phyloP scores from a whole-genome alignment of 2,888 invertebrate species.

The Amblyjoppa fuscipennis region DNA sequence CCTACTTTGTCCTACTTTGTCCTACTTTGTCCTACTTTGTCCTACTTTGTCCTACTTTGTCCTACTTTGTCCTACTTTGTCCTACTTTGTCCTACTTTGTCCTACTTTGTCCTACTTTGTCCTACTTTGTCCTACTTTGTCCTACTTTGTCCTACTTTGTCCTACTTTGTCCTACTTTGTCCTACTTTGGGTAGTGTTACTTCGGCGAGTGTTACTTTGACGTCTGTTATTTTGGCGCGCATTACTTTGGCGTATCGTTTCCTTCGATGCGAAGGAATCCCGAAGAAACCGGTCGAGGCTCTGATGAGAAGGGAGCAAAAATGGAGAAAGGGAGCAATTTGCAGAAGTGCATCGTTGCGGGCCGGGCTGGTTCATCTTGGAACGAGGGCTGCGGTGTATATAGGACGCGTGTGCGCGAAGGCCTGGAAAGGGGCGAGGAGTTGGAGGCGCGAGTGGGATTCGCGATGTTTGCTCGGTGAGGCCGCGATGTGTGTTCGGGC shows the following conservation, averaged over 20 bases:
- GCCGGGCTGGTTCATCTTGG: conserved; percentile 41
- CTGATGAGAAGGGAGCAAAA: conserved; percentile 38
- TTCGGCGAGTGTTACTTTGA: too few species aligned
- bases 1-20: too few species aligned
- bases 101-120: too few species aligned
- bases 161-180: too few species aligned
- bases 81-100: too few species aligned
- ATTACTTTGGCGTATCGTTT: too few species aligned
- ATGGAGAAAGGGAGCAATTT: conserved; percentile 74
- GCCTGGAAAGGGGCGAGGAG: not conserved
- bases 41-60: too few species aligned
- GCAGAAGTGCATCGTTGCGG: conserved; percentile 73
- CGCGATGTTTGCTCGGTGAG: not conserved
- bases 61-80: too few species aligned
- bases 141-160: too few species aligned
- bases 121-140: too few species aligned
- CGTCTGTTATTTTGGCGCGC: not conserved
- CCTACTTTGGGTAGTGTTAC: too few species aligned
- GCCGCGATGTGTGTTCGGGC: conserved; percentile 47
- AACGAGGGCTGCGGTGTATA: conserved; percentile 15
- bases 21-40: too few species aligned
- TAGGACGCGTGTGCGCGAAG: not conserved
- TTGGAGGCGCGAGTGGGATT: conserved; percentile 37
- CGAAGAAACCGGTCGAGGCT: conserved; percentile 54
- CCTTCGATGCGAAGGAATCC: conserved; percentile 27